Conservation (phyloP, 1,140 invertebrate genomes). For the Littorina saxatilis region DNA sequence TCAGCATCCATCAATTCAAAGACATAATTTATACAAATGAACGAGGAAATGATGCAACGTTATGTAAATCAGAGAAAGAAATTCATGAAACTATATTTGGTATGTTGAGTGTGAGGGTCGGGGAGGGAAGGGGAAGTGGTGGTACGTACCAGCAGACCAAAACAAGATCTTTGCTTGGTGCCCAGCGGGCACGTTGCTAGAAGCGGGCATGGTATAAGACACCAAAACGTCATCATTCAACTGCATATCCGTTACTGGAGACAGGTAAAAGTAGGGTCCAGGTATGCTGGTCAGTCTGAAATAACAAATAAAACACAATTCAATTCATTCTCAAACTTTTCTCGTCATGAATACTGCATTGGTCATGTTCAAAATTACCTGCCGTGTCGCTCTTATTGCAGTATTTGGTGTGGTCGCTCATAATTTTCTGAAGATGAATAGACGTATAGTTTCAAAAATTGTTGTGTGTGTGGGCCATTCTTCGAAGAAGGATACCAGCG, state of each 20-base stretch:
- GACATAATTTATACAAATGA: too few species aligned
- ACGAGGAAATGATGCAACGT: too few species aligned
- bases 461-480: too few species aligned
- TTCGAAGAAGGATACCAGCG: too few species aligned
- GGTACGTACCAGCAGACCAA: slow-evolving; percentile 26
- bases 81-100: too few species aligned
- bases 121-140: too few species aligned
- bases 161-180: background rate
- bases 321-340: background rate
- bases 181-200: background rate
- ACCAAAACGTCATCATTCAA: background rate
- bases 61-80: too few species aligned
- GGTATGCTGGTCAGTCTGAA: background rate
- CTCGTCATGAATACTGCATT: background rate
- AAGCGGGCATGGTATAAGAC: background rate
- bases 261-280: background rate
- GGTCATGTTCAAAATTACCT: background rate
- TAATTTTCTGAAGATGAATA: background rate
- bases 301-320: background rate
- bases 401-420: background rate
- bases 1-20: too few species aligned
- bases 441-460: background rate
- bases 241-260: background rate
- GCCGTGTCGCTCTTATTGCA: background rate
- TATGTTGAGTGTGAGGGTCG: too few species aligned